These are phyloP conservation scores for Tyria jacobaeae DNA, from an alignment of 2,888 invertebrate species.

Conservation along the genomic window DNA sequence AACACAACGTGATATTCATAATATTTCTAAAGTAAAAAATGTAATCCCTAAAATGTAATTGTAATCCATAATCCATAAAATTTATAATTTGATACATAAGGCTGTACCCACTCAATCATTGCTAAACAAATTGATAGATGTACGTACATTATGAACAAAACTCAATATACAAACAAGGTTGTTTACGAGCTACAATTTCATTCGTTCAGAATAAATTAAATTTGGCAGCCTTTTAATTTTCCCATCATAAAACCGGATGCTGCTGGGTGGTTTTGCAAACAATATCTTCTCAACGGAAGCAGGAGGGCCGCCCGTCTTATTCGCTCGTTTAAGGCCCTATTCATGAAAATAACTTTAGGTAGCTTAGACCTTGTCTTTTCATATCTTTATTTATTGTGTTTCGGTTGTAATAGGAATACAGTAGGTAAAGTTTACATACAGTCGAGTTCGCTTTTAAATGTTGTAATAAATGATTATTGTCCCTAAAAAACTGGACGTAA, in stretches of 20 bases:
- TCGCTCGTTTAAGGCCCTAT: conserved; percentile 39
- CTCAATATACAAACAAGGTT: conserved; percentile 8
- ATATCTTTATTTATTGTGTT: conserved; percentile 40
- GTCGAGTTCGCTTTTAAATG: conserved; percentile 7
- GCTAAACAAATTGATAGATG: background rate
- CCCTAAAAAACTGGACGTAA: background rate
- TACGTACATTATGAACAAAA: conserved; percentile 3
- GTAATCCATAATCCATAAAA: too few relatives aligned
- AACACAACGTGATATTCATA: too few relatives aligned
- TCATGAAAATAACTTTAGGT: conserved; percentile 41
- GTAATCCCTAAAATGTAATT: too few relatives aligned
- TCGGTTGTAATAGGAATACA: conserved; percentile 31
- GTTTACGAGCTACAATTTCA: conserved; percentile 26
- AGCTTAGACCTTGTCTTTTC: conserved; percentile 31
- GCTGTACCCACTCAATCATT: background rate
- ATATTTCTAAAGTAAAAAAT: too few relatives aligned
- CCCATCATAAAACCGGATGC: conserved; percentile 49
- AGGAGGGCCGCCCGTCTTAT: conserved; percentile 28
- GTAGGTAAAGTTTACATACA: conserved; percentile 3
- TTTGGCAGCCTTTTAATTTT: conserved; percentile 55
- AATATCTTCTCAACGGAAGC: conserved; percentile 50
- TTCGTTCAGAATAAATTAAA: conserved; percentile 53
- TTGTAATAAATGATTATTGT: conserved; percentile 17
- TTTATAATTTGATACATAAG: too few relatives aligned
- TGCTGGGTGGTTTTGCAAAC: conserved; percentile 42